Evolutionary conservation across 2,113 vertebrate genomes (phyloP), one percentile per base, ranked within the genome.

Genomic region (Boulengeromyrus knoepffleri): DNA sequence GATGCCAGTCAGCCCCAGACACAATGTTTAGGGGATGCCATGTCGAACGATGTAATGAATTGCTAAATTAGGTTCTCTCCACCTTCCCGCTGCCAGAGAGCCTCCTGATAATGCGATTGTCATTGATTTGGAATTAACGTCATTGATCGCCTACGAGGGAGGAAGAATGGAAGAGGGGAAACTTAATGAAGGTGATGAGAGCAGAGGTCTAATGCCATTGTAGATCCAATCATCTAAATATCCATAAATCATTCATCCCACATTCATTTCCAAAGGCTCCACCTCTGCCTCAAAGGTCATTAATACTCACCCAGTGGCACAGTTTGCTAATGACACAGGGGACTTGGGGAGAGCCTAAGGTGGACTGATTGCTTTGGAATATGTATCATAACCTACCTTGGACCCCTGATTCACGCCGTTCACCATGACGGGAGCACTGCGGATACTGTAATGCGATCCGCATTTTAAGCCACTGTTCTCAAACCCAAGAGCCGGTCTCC

Each of bases 71-170:
- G 83, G 83, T 21, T 24, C 56, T 10, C 58, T 77, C 42, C 84
- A 87, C 85, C 58, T 66, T 58, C n/a, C 58, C 45, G 27, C 45
- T 42, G 27, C 53, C 5, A 24, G 27, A 87, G 42, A n/a, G 19
- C 15, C 13, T 39, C 27, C 5, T 31, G 17, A 52, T 39, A 66
- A 87, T 52, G 58, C 46, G 15, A 46, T 31, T 74, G 56, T 53
- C 89, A 90, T 90, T 90, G 89, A 90, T 87, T 52, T 39, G 56
- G 85, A 87, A 56, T 24, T 49, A 87, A 42, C 27, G n/a, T 50
- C 31, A 87, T 87, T 52, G 83, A 87, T 87, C 85, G 52, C 39
- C 89, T 58, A 49, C 42, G 24, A 74, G 62, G 62, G 46, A 50
- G 42, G 87, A 66, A 88, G 39, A 88, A 46, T 46, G 87, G 42